Conservation (phyloP, 2,113 vertebrate species). For the Gavialis gangeticus region DNA sequence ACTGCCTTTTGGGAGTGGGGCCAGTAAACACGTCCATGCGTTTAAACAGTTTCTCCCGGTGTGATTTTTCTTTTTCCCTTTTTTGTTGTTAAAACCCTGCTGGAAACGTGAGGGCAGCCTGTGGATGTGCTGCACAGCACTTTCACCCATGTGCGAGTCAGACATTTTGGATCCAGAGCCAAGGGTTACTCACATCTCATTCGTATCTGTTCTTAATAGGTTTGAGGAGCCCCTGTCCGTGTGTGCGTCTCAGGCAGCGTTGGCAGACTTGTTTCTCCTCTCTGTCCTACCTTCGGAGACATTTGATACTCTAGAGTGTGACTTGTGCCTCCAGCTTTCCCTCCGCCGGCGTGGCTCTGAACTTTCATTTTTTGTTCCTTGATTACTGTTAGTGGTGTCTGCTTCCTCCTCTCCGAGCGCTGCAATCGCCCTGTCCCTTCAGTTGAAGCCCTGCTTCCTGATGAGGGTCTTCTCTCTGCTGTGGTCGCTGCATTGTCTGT, state of each 20-base stretch:
- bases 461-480: neutral
- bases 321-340: conserved; percentile 12
- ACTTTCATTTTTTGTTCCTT: neutral
- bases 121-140: neutral
- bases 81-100: too few relatives aligned
- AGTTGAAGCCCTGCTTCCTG: neutral
- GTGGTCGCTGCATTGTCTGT: fast-evolving
- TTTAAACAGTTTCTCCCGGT: fast-evolving
- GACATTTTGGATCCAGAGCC: neutral
- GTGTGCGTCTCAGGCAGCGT: neutral
- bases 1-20: too few relatives aligned
- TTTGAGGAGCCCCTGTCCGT: fast-evolving
- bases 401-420: neutral
- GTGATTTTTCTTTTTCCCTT: neutral
- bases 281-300: neutral
- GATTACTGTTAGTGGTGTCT: neutral
- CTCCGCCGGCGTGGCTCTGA: neutral
- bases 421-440: neutral
- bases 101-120: fast-evolving
- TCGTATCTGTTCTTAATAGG: neutral
- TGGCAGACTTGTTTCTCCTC: conserved; percentile 24
- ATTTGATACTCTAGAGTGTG: fast-evolving
- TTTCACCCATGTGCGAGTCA: neutral
- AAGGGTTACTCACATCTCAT: neutral
- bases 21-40: neutral